Conservation (phyloP, 2,888 invertebrate genomes). For the Calameuta pallipes region DNA sequence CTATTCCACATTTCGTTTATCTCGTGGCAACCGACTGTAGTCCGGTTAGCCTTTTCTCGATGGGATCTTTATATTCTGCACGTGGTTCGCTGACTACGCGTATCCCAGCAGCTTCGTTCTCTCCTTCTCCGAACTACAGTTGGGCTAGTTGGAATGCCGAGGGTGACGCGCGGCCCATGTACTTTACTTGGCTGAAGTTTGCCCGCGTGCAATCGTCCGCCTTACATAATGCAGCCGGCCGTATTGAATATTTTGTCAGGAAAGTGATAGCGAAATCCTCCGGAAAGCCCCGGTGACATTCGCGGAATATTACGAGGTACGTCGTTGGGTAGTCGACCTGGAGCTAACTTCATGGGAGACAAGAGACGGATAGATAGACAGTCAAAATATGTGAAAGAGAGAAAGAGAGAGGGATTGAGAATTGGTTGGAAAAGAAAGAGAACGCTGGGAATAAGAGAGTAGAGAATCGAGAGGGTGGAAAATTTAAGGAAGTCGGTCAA, state of each 20-base stretch:
- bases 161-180: slow-evolving; percentile 24
- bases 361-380: neutral
- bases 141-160: slow-evolving; percentile 37
- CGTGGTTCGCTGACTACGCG: neutral
- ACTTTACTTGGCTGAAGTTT: slow-evolving; percentile 35
- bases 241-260: slow-evolving; percentile 57
- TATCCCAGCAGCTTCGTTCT: neutral
- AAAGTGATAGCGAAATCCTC: slow-evolving; percentile 60
- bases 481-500: slow-evolving; percentile 1
- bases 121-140: neutral
- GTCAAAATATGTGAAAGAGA: neutral
- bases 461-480: neutral
- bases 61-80: slow-evolving; percentile 2
- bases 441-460: neutral
- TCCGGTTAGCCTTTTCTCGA: neutral
- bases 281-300: slow-evolving; percentile 47
- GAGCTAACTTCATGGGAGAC: neutral
- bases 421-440: neutral
- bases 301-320: slow-evolving; percentile 43
- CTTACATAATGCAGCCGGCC: slow-evolving; percentile 59
- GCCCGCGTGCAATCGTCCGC: slow-evolving; percentile 28
- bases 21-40: neutral
- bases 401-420: neutral
- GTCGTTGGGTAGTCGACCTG: neutral
- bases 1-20: neutral